These are phyloP conservation scores for Melanotaenia boesemani DNA, from an alignment of 2,797 vertebrate species.

Conservation along the genomic window DNA sequence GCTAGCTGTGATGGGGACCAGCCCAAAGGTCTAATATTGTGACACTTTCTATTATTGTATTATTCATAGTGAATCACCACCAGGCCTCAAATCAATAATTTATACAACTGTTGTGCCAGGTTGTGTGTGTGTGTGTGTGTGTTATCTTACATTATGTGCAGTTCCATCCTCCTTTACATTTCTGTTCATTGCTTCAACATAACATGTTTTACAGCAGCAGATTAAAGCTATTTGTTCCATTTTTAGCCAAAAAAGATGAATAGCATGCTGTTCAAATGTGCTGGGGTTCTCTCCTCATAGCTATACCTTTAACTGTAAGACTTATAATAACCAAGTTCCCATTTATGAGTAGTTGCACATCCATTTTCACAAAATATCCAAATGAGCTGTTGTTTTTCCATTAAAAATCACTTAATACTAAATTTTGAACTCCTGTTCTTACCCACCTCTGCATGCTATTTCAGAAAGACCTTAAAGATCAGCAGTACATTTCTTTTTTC, in stretches of 20 bases:
- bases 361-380: not conserved
- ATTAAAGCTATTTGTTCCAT: not conserved
- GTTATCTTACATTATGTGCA: not conserved
- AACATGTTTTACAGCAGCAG: not conserved
- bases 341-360: not conserved
- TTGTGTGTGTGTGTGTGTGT: not conserved
- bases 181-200: not conserved
- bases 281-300: not conserved
- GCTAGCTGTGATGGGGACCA: slow-evolving; percentile 1
- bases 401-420: not conserved
- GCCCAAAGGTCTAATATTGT: slow-evolving; percentile 2
- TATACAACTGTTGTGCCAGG: slow-evolving; percentile 5
- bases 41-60: slow-evolving; percentile 34
- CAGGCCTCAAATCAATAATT: slow-evolving; percentile 42
- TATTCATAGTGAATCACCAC: slow-evolving; percentile 36
- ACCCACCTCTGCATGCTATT: not conserved
- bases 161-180: not conserved
- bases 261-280: not conserved
- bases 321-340: not conserved
- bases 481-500: not conserved
- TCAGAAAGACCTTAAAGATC: not conserved
- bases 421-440: not conserved
- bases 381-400: not conserved
- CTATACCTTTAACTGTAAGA: not conserved
- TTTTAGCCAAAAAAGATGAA: not conserved